These are phyloP conservation scores for Cladorhizidae sp. DNA, from an alignment of 37 sponge, comb jelly and placozoan species.

Conservation along the genomic window DNA sequence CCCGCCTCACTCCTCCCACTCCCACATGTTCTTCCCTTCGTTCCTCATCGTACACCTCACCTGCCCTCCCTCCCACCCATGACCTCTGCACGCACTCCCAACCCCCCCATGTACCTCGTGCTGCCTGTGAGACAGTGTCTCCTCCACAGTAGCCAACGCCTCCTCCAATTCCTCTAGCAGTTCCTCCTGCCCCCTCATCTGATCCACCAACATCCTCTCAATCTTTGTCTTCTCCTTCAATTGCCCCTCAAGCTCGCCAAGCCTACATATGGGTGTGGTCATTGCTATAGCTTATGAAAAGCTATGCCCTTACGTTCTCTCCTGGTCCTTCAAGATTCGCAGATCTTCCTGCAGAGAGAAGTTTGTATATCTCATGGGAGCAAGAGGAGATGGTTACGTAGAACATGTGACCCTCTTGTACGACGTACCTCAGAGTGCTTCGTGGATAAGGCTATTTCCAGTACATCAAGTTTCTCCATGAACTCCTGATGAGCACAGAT, in stretches of 20 bases:
- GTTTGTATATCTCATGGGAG: background rate
- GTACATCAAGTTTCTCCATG: conserved; percentile 29
- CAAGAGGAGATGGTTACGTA: too few species aligned
- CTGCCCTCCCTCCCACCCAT: background rate
- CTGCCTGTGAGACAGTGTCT: background rate
- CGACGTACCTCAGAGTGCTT: conserved; percentile 28
- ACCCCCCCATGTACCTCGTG: background rate
- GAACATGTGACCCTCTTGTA: too few species aligned
- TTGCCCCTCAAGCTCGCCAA: conserved; percentile 14
- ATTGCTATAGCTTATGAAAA: background rate
- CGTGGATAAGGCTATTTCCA: conserved; percentile 5
- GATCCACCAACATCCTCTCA: conserved; percentile 30
- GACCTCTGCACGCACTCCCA: background rate
- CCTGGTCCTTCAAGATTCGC: conserved; percentile 1
- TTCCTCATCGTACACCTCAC: background rate
- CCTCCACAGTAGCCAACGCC: conserved; percentile 9
- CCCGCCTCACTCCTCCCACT: background rate
- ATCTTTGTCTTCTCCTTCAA: background rate
- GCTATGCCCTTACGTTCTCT: conserved; percentile 2
- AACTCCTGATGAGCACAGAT: too few species aligned
- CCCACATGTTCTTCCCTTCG: background rate
- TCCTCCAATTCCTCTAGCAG: conserved; percentile 14
- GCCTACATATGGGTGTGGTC: conserved; percentile 1
- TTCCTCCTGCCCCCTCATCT: conserved; percentile 36
- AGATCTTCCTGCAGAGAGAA: conserved; percentile 16